phyloP scores from a whole-genome alignment of 2,888 invertebrate genomes.

The Linyphia triangularis region DNA sequence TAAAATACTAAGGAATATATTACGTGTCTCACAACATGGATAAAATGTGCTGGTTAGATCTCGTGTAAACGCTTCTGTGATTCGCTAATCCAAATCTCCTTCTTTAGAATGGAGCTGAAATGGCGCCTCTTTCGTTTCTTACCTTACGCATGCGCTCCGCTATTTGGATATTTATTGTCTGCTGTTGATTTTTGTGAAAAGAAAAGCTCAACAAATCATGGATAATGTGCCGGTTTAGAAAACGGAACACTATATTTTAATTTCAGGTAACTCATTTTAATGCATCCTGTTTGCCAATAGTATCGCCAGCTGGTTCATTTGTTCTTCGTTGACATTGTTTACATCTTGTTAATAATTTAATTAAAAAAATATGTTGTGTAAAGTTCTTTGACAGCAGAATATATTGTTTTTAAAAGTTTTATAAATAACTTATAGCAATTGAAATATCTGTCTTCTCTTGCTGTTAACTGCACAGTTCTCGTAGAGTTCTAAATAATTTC shows the following conservation, averaged over 20 bases:
- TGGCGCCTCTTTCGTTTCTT: conserved; percentile 53
- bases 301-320: too few species aligned
- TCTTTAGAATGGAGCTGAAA: conserved; percentile 46
- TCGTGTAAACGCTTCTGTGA: conserved; percentile 8
- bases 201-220: conserved; percentile 8
- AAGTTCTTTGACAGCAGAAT: too few species aligned
- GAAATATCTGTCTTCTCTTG: too few species aligned
- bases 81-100: conserved; percentile 36
- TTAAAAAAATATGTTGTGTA: too few species aligned
- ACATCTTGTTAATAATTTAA: too few species aligned
- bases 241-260: not conserved
- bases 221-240: not conserved
- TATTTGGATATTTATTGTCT: conserved; percentile 26
- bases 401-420: too few species aligned
- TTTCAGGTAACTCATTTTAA: not conserved
- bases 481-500: too few species aligned
- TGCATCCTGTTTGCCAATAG: too few species aligned
- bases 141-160: conserved; percentile 51
- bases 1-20: not conserved
- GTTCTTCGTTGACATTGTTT: too few species aligned
- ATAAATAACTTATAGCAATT: too few species aligned
- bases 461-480: too few species aligned
- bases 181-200: conserved; percentile 30
- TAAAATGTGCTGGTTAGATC: not conserved
- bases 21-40: not conserved